Percentiles rank a stretch among this genome's conserved stretches.
phyloP scores from a whole-genome alignment of 2,113 vertebrate species.

The Gambusia holbrooki region DNA sequence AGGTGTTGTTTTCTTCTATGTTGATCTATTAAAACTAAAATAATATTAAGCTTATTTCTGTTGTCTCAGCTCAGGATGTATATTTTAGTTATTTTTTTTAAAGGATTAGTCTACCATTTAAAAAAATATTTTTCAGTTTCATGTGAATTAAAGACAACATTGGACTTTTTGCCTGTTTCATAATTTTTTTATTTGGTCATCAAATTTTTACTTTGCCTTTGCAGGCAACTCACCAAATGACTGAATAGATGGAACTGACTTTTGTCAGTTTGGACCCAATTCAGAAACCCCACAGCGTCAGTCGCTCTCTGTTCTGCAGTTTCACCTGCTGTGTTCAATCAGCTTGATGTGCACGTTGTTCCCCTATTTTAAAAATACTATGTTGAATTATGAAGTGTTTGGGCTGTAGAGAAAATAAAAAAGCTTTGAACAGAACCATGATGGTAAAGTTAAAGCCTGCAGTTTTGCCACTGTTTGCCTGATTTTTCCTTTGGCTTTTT shows the following conservation, averaged over 20 bases:
- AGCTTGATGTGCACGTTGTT: slow-evolving; percentile 10
- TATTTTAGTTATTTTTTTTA: neutral
- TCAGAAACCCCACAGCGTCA: slow-evolving; percentile 1
- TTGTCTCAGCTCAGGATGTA: no score
- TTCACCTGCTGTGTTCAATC: slow-evolving; percentile 53
- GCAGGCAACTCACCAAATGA: neutral
- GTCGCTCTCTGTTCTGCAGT: slow-evolving; percentile 7
- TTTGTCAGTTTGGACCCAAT: neutral
- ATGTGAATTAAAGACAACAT: no score
- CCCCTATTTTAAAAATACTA: slow-evolving; percentile 19
- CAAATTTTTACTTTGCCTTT: neutral
- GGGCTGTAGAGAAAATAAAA: neutral
- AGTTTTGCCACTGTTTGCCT: slow-evolving; percentile 10
- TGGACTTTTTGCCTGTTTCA: neutral
- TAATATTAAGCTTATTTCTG: neutral
- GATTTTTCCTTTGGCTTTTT: slow-evolving; percentile 14
- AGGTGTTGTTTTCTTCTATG: neutral
- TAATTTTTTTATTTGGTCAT: neutral
- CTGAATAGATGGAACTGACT: slow-evolving; percentile 1
- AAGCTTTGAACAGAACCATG: slow-evolving; percentile 12
- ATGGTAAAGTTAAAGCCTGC: neutral
- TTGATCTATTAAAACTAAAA: neutral
- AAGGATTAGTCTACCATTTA: neutral
- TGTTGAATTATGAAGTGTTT: slow-evolving; percentile 44
- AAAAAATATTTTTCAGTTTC: neutral